Percentiles rank a stretch among this genome's conserved stretches.
Conservation (phyloP, 2,888 invertebrate species). For the Melipona beecheii region DNA sequence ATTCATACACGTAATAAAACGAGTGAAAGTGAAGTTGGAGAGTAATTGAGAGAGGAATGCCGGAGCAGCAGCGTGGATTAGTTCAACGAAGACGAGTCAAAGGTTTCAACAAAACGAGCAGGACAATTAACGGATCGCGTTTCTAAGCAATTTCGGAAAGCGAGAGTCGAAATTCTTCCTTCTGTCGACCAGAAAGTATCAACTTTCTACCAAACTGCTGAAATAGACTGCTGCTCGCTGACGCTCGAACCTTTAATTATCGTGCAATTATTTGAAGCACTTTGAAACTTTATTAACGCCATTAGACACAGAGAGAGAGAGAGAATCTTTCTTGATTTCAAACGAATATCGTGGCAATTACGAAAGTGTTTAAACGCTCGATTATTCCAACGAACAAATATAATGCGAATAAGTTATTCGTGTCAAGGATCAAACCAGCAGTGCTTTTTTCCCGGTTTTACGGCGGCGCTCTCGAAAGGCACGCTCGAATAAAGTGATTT, state of each 20-base stretch:
- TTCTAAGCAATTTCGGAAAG: slow-evolving; percentile 1
- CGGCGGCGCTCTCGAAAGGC: neutral
- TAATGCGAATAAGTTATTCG: no score
- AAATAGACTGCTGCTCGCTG: no score
- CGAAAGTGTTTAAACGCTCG: neutral
- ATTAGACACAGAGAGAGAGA: no score
- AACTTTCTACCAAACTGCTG: no score
- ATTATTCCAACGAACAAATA: no score
- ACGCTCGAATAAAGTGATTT: slow-evolving; percentile 23
- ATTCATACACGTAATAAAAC: neutral
- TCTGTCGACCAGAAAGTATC: no score
- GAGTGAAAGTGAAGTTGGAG: neutral
- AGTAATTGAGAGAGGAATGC: slow-evolving; percentile 18
- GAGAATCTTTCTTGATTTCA: no score
- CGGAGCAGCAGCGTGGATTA: neutral
- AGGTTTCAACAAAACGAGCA: slow-evolving; percentile 7
- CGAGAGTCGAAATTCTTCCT: neutral
- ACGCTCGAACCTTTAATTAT: no score
- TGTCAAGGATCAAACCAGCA: neutral
- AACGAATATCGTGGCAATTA: no score
- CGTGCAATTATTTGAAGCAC: no score
- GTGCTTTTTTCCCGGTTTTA: neutral
- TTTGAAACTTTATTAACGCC: no score
- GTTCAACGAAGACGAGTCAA: slow-evolving; percentile 1
- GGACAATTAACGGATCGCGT: slow-evolving; percentile 20